A percentile compares a stretch with the other conserved stretches of the same genome.
Evolutionary conservation across 2,113 vertebrate species (phyloP).

Genomic region (Nymphicus hollandicus): DNA sequence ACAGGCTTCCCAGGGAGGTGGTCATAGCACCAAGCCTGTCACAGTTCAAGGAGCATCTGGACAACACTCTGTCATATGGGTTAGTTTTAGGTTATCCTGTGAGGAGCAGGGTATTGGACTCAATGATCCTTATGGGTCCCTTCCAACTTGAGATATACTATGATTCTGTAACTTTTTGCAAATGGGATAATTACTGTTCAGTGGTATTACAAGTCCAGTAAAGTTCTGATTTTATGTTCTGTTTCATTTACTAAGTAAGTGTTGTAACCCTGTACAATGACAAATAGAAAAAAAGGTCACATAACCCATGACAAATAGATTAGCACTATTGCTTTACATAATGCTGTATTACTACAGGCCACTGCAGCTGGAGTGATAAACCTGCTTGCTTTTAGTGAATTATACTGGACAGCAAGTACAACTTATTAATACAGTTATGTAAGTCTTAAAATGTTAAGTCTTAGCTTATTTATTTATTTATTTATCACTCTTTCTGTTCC

Average conservation of each 20-base stretch:
- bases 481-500: neutral
- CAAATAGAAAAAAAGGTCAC: neutral
- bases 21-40: neutral
- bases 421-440: neutral
- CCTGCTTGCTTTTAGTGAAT: neutral
- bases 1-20: neutral
- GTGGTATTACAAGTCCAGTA: neutral
- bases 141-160: neutral
- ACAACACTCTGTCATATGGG: neutral
- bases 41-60: neutral
- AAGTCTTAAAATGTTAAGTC: neutral
- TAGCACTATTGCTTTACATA: neutral
- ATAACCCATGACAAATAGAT: neutral
- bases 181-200: neutral
- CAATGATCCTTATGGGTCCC: neutral
- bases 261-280: neutral
- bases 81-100: neutral
- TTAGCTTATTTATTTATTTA: neutral
- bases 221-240: neutral
- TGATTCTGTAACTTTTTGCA: neutral
- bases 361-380: neutral
- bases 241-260: neutral
- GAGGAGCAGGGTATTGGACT: neutral
- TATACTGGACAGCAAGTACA: neutral
- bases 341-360: neutral